Evolutionary conservation across 2,113 vertebrate species (phyloP).

Genomic region (Limnothrissa miodon): DNA sequence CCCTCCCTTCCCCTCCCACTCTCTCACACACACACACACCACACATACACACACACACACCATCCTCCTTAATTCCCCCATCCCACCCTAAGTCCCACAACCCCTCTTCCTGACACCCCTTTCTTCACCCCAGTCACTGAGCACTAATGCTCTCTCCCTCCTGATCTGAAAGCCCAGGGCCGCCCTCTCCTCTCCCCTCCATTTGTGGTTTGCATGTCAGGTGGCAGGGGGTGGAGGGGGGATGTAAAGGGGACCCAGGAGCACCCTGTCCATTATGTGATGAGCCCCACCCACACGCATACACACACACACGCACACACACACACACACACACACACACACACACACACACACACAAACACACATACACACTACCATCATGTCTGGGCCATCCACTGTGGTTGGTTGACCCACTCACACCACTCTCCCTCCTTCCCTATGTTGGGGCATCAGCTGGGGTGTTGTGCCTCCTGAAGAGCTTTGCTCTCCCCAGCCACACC

Average conservation of each 20-base stretch:
- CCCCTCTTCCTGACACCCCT: constrained; percentile 30
- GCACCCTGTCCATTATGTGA: constrained; percentile 7
- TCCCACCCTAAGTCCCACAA: not conserved
- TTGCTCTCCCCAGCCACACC: not conserved
- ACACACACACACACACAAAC: constrained; percentile 17
- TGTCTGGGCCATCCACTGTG: constrained; percentile 7
- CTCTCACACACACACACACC: constrained; percentile 10
- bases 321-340: constrained; percentile 25
- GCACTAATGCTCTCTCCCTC: not conserved
- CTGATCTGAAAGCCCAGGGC: not conserved
- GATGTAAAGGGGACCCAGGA: not conserved
- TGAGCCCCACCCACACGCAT: not conserved
- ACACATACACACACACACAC: constrained; percentile 11
- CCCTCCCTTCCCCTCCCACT: too few relatives aligned
- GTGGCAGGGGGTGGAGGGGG: constrained; percentile 37
- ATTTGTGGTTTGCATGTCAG: not conserved
- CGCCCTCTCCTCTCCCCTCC: not conserved
- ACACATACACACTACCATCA: not conserved
- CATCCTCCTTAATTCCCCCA: not conserved
- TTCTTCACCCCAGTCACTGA: not conserved
- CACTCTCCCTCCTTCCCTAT: not conserved
- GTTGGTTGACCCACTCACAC: not conserved
- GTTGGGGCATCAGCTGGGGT: not conserved
- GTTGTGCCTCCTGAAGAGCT: not conserved
- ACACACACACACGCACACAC: constrained; percentile 29